Conservation (phyloP, 1,140 invertebrate species). For the Platorchestia sp. region DNA sequence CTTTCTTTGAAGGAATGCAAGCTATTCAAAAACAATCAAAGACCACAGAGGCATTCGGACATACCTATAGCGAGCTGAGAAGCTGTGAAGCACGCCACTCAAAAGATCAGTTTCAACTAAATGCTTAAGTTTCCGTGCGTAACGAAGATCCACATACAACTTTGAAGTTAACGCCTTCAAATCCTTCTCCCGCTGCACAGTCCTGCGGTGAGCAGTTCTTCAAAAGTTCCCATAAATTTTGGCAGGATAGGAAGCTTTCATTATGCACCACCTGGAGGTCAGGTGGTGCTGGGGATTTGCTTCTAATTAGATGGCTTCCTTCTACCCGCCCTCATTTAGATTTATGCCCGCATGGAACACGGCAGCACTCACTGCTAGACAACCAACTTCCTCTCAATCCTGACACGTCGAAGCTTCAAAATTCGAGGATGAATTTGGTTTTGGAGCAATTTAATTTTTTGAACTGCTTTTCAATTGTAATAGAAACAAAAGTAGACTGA, state of each 20-base stretch:
- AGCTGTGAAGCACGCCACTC: background rate
- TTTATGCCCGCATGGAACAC: background rate
- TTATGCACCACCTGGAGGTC: background rate
- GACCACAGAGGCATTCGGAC: background rate
- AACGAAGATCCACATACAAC: too few species aligned
- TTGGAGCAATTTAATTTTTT: background rate
- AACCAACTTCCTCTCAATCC: background rate
- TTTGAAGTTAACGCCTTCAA: background rate
- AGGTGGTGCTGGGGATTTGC: background rate
- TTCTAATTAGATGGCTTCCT: background rate
- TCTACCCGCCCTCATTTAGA: background rate
- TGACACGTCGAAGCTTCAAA: background rate
- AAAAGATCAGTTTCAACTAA: background rate
- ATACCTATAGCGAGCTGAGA: background rate
- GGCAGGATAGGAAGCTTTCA: background rate
- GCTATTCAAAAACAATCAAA: background rate
- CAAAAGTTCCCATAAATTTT: background rate
- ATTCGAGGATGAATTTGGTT: background rate
- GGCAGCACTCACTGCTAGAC: background rate
- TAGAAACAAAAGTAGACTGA: too few species aligned
- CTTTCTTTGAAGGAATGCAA: background rate
- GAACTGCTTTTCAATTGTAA: too few species aligned
- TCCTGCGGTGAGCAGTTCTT: background rate
- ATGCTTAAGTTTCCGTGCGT: background rate
- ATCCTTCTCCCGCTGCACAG: background rate